Evolutionary conservation across 2,113 vertebrate genomes (phyloP), one percentile per base, ranked within the genome.

Genomic region (Bos taurus): DNA sequence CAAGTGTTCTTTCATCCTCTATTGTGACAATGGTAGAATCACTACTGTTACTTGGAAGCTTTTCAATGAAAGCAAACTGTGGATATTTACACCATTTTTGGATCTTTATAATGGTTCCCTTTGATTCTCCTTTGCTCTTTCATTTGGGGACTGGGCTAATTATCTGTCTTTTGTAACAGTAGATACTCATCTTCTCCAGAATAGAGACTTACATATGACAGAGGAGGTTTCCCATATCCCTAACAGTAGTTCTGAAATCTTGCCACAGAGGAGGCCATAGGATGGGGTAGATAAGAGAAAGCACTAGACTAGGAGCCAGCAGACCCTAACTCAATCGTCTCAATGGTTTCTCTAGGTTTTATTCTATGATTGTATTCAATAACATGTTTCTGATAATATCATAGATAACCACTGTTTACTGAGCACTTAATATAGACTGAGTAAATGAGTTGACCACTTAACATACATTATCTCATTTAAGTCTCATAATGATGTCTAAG

Each of bases 91-190:
- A 43, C 40, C 89, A 95, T 89, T 96, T 97, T 88, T 84, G 85
- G 93, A 98, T 95, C 67, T 98, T 77, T 92, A 48, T 43, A 87
- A 57, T 64, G 71, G 16, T 96, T 97, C 87, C 28, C 46, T 95
- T 97, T 97, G 78, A 97, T 95, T 97, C 77, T 67, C 92, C 85
- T 56, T 95, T 95, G 71, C 91, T 67, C 93, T 74, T 95, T 80
- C n/a, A 33, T 57, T 89, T 94, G 87, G 88, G 90, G 57, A 84
- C 77, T 84, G 17, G 7, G 15, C 46, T 82, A 36, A 56, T 78
- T 77, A 21, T 74, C 13, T 78, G 0, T 62, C n/a, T 89, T 94
- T 59, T 81, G 40, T 48, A 48, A 21, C 36, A 48, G 13, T 25
- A 78, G 21, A 54, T 86, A 86, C 1, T 52, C 40, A 74, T 81